Evolutionary conservation across 2,113 vertebrate species (phyloP).

Genomic region (Otis tarda): DNA sequence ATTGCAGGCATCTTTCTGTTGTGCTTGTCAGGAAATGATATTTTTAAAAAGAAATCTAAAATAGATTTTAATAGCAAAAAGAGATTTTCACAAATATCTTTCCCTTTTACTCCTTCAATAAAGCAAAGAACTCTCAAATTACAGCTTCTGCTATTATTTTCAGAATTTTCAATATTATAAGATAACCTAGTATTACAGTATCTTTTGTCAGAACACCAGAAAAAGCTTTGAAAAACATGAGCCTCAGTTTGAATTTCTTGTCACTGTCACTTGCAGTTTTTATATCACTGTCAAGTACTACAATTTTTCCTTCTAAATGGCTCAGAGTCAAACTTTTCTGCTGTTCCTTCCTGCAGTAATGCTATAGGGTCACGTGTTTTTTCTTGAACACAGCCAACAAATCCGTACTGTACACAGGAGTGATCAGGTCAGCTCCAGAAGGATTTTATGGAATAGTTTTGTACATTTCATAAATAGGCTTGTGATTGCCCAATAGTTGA

Average conservation of each 20-base stretch:
- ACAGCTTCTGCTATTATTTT: background rate
- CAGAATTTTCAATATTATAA: background rate
- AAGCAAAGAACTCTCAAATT: background rate
- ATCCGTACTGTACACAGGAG: background rate
- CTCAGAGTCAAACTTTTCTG: background rate
- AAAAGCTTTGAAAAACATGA: background rate
- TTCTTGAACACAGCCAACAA: background rate
- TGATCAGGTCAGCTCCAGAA: background rate
- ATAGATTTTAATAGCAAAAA: background rate
- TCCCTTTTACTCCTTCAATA: background rate
- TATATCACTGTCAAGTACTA: background rate
- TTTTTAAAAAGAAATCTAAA: background rate
- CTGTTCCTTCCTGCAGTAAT: background rate
- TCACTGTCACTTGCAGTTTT: background rate
- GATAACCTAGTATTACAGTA: background rate
- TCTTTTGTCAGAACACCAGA: background rate
- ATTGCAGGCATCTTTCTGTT: background rate
- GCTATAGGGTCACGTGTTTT: accelerated
- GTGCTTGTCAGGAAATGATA: background rate
- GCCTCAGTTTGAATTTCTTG: background rate
- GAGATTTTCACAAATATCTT: background rate
- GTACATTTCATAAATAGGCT: background rate
- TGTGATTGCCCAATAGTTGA: background rate
- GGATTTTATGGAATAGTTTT: background rate
- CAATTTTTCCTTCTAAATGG: background rate